Evolutionary conservation across 2,888 invertebrate genomes (phyloP), one percentile per base, ranked within the genome.

Genomic region (Autographa pulchrina): DNA sequence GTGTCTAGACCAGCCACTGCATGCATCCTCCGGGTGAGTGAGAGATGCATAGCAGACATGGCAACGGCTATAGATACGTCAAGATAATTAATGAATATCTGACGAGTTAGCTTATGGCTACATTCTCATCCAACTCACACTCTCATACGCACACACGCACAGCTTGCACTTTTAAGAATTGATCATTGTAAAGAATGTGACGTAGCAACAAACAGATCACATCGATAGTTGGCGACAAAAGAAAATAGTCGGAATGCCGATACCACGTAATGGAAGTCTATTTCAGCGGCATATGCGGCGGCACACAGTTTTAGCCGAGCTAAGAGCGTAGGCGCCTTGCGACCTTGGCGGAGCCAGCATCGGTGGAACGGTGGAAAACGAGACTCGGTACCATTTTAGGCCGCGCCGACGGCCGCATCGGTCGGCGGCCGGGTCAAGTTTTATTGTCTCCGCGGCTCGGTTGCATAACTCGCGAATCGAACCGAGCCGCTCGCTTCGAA

Each of bases 331-430:
- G 95, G 95, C 94, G 95, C 94, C 89, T 85, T 86, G 90, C 90
- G 94, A 92, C 95, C 95, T 95, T 94, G 94, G 90, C 89, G 84
- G 83, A 86, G 88, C 86, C 89, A 91, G 91, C 91, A 89, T 85
- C 91, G 89, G 90, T 89, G 92, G 92, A 92, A 90, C 91, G 89
- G 92, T 90, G 93, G 93, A 93, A 92, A 93, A 92, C 86, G 93
- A 94, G 93, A 92, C 93, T 92, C 92, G 92, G 88, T 88, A 93
- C 96, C 96, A 95, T 95, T 96, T 96, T 96, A 94, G 96, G 96
- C 88, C 88, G 90, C 92, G 92, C 86, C 88, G 91, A 91, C 92
- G 86, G 88, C 85, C 91, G 91, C 89, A 86, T 86, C 92, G 91
- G 91, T 88, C 92, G 89, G 85, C 86, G 81, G 86, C 85, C 87